Percentiles rank a stretch among this genome's conserved stretches.
Evolutionary conservation across 1,140 invertebrate genomes (phyloP).

Genomic region (Cepaea nemoralis): DNA sequence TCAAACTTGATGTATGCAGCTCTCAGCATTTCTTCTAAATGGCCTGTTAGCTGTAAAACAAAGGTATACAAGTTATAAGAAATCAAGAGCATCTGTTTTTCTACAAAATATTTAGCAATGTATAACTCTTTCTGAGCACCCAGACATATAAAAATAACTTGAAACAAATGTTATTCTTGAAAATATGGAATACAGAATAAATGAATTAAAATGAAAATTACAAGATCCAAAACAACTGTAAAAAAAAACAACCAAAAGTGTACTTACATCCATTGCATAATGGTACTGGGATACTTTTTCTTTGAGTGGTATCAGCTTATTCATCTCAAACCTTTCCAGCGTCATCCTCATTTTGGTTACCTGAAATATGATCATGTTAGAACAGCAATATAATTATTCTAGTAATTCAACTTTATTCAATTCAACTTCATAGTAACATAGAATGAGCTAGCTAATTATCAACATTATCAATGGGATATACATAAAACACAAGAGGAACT

Average conservation of each 20-base stretch:
- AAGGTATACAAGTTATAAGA: no score
- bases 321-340: slow-evolving; percentile 87
- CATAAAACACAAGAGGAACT: no score
- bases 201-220: background rate
- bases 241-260: background rate
- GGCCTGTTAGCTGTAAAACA: slow-evolving; percentile 81
- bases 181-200: no score
- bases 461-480: no score
- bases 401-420: no score
- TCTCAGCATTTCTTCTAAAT: slow-evolving; percentile 86
- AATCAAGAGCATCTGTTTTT: no score
- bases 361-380: slow-evolving; percentile 46
- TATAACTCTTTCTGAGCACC: background rate
- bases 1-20: slow-evolving; percentile 87
- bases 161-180: background rate
- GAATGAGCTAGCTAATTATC: no score
- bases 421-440: no score
- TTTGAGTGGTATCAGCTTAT: slow-evolving; percentile 81
- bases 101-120: no score
- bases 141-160: background rate
- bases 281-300: slow-evolving; percentile 64
- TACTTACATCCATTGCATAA: slow-evolving; percentile 66
- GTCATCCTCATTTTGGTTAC: slow-evolving; percentile 85
- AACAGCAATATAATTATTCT: no score
- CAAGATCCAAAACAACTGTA: background rate